Percentiles rank a stretch among this genome's conserved stretches.
Conservation (phyloP, 1,140 invertebrate species). For the Ectropis grisescens region DNA sequence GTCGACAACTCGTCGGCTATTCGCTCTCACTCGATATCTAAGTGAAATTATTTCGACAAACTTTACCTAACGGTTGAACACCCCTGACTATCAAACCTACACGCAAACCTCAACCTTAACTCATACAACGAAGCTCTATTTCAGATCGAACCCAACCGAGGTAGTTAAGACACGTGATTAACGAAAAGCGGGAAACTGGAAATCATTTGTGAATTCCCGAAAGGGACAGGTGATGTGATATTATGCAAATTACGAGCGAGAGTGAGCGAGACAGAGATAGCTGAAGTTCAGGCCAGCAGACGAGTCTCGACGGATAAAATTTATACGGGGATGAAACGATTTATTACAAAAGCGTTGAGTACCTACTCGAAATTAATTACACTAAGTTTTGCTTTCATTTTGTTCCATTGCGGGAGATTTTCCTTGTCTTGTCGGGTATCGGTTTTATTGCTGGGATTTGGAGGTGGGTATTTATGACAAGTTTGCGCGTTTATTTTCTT, state of each 20-base stretch:
- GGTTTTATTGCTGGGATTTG: constrained; percentile 32
- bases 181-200: constrained; percentile 55
- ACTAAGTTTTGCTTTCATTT: constrained; percentile 63
- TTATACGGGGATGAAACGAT: constrained; percentile 61
- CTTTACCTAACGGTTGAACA: constrained; percentile 47
- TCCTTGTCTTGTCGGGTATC: constrained; percentile 31
- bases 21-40: constrained; percentile 45
- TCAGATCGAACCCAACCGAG: constrained; percentile 2
- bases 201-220: constrained; percentile 60
- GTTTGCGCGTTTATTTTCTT: constrained; percentile 15
- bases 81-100: constrained; percentile 19
- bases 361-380: constrained; percentile 62
- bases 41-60: constrained; percentile 58
- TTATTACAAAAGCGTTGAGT: constrained; percentile 65
- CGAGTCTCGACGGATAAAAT: constrained; percentile 32
- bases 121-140: constrained; percentile 14
- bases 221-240: constrained; percentile 53
- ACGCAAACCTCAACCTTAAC: constrained; percentile 23
- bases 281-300: constrained; percentile 30
- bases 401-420: constrained; percentile 34
- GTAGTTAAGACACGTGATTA: constrained; percentile 49
- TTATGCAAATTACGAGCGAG: constrained; percentile 34
- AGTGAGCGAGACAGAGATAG: constrained; percentile 28
- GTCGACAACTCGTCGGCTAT: constrained; percentile 47
- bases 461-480: constrained; percentile 19